Base-by-base conservation (phyloP, 1,140 invertebrate species). In the Portunus trituberculatus region DNA sequence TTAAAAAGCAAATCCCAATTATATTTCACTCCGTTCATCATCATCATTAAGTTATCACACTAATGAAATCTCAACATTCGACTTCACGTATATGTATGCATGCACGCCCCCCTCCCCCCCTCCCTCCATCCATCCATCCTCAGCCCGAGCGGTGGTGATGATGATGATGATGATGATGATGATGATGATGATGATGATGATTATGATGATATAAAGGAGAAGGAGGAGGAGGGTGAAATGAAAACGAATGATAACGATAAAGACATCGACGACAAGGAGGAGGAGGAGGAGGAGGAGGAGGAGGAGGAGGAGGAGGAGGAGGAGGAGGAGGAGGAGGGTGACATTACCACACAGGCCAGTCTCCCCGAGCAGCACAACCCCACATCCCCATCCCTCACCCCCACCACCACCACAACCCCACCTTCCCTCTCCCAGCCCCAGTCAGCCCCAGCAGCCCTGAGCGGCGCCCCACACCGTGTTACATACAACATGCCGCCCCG, bases 251-350 rank as follows among this genome's bases (percentile, higher is more conserved):
- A 10, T 12, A 10, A 59, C 12, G 52, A 59, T 12, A 20, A 59
- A 20, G 52, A 59, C 12, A 20, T 14, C 12, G 52, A 59, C 12
- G 52, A 59, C 12, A 20, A 59, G 52, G 20, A 86, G 4, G 83
- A 86, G 3, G 83, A 86, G 83, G 83, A 86, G 83, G 83, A 86
- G 83, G 83, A 86, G 83, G 83, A 86, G 31, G 83, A 86, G 83
- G 83, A 86, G 88, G 88, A 28, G 88, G 45, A 48, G n/a, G 88
- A 45, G 88, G 32, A n/a, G 89, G 89, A 52, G 89, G 89, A 52
- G 89, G 12, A 29, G 89, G 89, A 14, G 48, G 45, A 90, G 32
- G 31, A 32, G 48, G 59, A 48, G 0, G 90, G 1, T 76, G 67
- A 76, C 67, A n/a, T 20, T 76, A 20, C 12, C 67, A 76, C 20